Conservation (phyloP, 2,888 invertebrate genomes). For the Zhengitettix transpicula region DNA sequence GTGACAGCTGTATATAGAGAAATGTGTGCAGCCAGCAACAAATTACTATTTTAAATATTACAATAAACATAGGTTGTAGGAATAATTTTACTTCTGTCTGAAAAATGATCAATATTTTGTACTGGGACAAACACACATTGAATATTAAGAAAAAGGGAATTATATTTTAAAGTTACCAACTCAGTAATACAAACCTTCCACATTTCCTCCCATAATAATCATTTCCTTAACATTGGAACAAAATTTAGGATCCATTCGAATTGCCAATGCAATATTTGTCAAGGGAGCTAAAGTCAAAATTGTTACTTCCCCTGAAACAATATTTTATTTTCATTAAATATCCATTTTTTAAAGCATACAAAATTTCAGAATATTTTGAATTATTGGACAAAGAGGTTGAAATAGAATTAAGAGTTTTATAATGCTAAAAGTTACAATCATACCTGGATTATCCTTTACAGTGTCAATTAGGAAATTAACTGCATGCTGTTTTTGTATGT, state of each 20-base stretch:
- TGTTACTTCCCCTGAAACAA: constrained; percentile 21
- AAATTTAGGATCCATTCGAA: constrained; percentile 24
- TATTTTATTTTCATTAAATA: background rate
- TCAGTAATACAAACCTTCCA: constrained; percentile 14
- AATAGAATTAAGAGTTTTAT: background rate
- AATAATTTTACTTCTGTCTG: background rate
- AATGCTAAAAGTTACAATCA: no score
- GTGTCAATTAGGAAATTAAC: constrained; percentile 16
- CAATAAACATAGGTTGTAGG: background rate
- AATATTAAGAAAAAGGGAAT: background rate
- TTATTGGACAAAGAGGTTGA: background rate
- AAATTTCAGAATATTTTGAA: background rate
- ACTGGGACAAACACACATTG: background rate
- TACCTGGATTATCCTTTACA: constrained; percentile 16
- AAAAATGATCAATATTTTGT: background rate
- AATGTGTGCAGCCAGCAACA: no score
- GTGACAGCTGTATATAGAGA: no score
- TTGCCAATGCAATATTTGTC: constrained; percentile 36
- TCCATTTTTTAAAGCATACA: background rate
- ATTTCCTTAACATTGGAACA: constrained; percentile 19
- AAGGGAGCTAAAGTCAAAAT: constrained; percentile 31
- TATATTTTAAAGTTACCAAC: constrained; percentile 1
- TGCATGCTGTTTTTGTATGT: constrained; percentile 16
- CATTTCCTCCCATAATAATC: constrained; percentile 23
- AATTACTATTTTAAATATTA: no score